Percentiles rank a stretch among this genome's conserved stretches.
These are phyloP conservation scores for Gandaritis pyraliata DNA, from an alignment of 2,888 invertebrate genomes.

Conservation along the genomic window DNA sequence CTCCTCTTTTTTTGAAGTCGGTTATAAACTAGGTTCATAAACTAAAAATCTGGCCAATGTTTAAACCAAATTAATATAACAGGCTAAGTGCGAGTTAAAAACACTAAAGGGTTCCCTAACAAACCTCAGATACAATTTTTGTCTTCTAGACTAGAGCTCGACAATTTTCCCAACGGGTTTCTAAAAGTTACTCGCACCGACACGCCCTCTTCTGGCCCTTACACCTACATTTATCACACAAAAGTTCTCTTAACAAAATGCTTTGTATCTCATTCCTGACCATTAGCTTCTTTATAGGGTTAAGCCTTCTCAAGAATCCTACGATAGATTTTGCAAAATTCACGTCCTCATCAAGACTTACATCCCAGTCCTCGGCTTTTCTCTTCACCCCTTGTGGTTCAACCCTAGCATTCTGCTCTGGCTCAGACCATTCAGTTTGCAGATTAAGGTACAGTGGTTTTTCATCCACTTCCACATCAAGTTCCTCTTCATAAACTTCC, in stretches of 20 bases:
- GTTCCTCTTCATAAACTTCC: conserved; percentile 12
- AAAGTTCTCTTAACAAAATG: conserved; percentile 45
- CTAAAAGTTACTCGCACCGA: conserved; percentile 9
- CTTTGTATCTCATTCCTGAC: conserved; percentile 52
- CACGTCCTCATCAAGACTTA: conserved; percentile 40
- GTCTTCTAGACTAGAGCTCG: no score
- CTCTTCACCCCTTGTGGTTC: conserved; percentile 13
- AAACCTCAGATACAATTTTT: no score
- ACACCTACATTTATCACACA: conserved; percentile 46
- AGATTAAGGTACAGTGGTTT: conserved; percentile 6
- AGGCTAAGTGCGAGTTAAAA: no score
- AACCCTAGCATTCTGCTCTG: neutral
- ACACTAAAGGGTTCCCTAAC: no score
- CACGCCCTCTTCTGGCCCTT: conserved; percentile 14
- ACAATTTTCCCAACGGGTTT: no score
- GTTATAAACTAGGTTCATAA: no score
- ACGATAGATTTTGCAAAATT: conserved; percentile 50
- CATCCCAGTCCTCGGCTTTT: conserved; percentile 15
- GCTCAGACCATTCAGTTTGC: conserved; percentile 4
- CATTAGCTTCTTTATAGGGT: conserved; percentile 47
- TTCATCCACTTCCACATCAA: neutral
- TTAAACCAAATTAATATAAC: no score
- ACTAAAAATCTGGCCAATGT: no score
- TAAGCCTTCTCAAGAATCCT: conserved; percentile 46
- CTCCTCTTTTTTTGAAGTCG: no score